Base-by-base conservation (phyloP, 1,140 invertebrate genomes). In the Pseudobourletiella spinata region DNA sequence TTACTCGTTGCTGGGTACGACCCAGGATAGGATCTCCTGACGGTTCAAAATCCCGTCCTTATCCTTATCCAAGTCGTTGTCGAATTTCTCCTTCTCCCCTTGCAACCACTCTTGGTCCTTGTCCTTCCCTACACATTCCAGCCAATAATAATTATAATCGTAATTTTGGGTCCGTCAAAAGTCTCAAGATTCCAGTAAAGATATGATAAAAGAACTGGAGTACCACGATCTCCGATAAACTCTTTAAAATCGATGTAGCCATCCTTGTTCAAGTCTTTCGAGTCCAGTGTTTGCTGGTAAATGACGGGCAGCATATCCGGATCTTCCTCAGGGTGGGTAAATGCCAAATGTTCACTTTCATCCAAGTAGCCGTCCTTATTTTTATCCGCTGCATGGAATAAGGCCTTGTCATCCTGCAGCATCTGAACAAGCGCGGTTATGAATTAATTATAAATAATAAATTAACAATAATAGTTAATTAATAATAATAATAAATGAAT, bases 241-340 rank as follows among this genome's bases (percentile, higher is more conserved):
- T 92, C 90, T 74, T 88, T 81, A 74, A 92, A 92, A 77, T 82
- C 83, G 44, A 94, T 83, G 63, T 75, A 77, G 1, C 88, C 89
- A 80, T 98, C 92, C 28, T 82, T 80, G 75, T 97, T 84, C 28
- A 68, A 78, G 76, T 98, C 94, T 75, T 91, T 91, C 59, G 94
- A 89, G 2, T 82, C 75, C 59, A 97, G 76, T 4, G 70, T 89
- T 74, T 92, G 88, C 70, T 88, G 80, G 57, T 96, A 75, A 63
- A 97, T 82, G 55, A 88, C 77, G 24, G 86, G 81, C 69, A 90
- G 81, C 94, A 98, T 98, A 70, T 84, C 81, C 39, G 85, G 83
- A 76, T 89, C 86, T 74, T 98, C 93, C 76, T 97, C 93, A 0
- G 95, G 95, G 78, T 94, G 92, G 39, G 87, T 85, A 73, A 97